Evolutionary conservation across 1,140 invertebrate genomes (phyloP).

Genomic region (Drosophila ohnishii): DNA sequence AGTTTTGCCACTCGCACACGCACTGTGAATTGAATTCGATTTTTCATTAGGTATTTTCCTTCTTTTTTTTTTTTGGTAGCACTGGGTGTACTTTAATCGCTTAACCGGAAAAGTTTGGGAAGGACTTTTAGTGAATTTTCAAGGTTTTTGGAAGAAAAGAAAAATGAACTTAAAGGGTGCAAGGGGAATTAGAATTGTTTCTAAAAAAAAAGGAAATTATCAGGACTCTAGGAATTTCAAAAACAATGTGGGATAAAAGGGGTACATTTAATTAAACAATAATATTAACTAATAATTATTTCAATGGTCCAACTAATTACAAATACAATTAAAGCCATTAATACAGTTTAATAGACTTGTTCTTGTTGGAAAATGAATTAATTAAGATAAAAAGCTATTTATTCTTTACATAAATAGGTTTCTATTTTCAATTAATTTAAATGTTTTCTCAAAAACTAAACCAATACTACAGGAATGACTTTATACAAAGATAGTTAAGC

Average conservation of each 20-base stretch:
- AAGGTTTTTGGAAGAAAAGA: background rate
- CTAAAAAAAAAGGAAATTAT: background rate
- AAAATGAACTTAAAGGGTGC: background rate
- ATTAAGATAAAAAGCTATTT: background rate
- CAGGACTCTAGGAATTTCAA: background rate
- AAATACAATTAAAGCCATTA: background rate
- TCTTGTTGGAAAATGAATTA: background rate
- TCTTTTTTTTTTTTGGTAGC: conserved; percentile 1
- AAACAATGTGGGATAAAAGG: too few relatives aligned
- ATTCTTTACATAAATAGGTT: background rate
- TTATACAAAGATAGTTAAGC: background rate
- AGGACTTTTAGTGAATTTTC: background rate
- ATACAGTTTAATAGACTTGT: background rate
- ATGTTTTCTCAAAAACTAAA: background rate
- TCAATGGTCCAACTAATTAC: too few relatives aligned
- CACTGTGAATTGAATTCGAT: conserved; percentile 48
- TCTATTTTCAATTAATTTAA: background rate
- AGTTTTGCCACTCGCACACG: conserved; percentile 44
- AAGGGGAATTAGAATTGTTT: background rate
- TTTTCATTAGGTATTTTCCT: conserved; percentile 47
- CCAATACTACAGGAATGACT: background rate
- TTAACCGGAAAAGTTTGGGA: conserved; percentile 5
- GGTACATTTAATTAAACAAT: background rate
- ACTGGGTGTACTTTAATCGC: conserved; percentile 24
- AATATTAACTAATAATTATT: background rate